Evolutionary conservation across 1,140 invertebrate genomes (phyloP).

Genomic region (Centruroides sculpturatus): DNA sequence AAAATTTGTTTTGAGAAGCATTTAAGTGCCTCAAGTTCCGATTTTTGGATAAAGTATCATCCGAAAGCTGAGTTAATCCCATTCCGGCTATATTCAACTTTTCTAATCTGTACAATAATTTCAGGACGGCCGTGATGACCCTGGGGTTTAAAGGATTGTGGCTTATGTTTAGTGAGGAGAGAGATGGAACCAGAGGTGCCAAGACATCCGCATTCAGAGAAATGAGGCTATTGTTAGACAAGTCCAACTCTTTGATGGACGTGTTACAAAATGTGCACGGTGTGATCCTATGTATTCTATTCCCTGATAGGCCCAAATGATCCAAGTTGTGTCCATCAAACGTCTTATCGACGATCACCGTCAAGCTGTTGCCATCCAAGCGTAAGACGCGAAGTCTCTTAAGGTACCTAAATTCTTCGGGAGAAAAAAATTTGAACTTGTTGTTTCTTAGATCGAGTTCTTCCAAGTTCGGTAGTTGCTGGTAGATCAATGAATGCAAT

Average conservation of each 20-base stretch:
- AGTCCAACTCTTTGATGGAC: conserved; percentile 45
- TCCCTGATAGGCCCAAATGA: conserved; percentile 44
- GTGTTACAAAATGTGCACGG: conserved; percentile 51
- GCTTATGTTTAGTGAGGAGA: conserved; percentile 46
- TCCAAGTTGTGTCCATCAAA: conserved; percentile 41
- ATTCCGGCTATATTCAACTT: conserved; percentile 37
- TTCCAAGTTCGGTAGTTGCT: conserved; percentile 17
- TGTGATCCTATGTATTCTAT: conserved; percentile 53
- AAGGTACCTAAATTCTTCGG: conserved; percentile 31
- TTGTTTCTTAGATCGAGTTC: conserved; percentile 39
- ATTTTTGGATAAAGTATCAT: conserved; percentile 18
- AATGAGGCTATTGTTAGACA: conserved; percentile 55
- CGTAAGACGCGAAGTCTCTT: conserved; percentile 42
- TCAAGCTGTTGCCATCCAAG: conserved; percentile 59
- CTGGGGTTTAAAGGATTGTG: conserved; percentile 40
- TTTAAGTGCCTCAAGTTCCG: conserved; percentile 18
- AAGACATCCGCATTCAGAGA: conserved; percentile 44
- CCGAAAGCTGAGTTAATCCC: conserved; percentile 9
- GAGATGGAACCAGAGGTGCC: conserved; percentile 40
- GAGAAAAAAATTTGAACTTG: conserved; percentile 45
- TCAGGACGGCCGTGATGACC: conserved; percentile 35
- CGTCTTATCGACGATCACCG: conserved; percentile 48
- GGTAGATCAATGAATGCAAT: conserved; percentile 21
- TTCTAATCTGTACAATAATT: conserved; percentile 39
- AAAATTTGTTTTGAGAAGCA: conserved; percentile 33